Evolutionary conservation across 2,888 invertebrate genomes (phyloP), one percentile per base, ranked within the genome.

Genomic region (Standfussiana lucernea): DNA sequence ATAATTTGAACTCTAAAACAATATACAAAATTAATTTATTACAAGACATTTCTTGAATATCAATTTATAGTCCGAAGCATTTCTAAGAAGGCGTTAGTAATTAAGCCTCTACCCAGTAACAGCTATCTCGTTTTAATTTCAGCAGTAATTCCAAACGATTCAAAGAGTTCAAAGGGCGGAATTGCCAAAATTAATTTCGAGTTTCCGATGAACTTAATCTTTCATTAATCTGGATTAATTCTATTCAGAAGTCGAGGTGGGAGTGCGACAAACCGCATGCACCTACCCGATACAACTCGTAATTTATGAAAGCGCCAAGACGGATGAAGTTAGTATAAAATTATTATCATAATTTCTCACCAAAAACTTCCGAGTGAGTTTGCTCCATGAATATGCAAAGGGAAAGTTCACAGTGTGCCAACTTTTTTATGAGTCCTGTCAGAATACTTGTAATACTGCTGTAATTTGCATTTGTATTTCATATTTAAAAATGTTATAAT

Each of bases 341-440:
- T 95, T 94, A 95, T 95, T 95, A 95, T 94, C 94, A 95, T 95
- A 95, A 96, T 96, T 95, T 95, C 95, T 94, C 95, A 95, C 95
- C 95, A 93, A 95, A 95, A 95, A 95, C 95, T 96, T 96, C 94
- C 94, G 91, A 94, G 93, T 94, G 94, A 95, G 94, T 95, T 95
- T 93, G 89, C 91, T 90, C 91, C 90, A 95, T 96, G 96, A 96
- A 96, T 96, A 96, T 96, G 94, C 95, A 96, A 95, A 93, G 91
- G 90, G 91, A 92, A 95, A 95, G 95, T 96, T 96, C 94, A 93
- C 91, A 91, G 91, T 90, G 92, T 90, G 92, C 91, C 90, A 86
- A 94, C 94, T 93, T 95, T 95, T 95, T 96, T 95, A 96, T 94
- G 95, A 93, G 93, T 91, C 92, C 93, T 95, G 95, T 95, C 93